These are phyloP conservation scores for Rhinella marina DNA, from an alignment of 2,797 vertebrate genomes.

Conservation along the genomic window DNA sequence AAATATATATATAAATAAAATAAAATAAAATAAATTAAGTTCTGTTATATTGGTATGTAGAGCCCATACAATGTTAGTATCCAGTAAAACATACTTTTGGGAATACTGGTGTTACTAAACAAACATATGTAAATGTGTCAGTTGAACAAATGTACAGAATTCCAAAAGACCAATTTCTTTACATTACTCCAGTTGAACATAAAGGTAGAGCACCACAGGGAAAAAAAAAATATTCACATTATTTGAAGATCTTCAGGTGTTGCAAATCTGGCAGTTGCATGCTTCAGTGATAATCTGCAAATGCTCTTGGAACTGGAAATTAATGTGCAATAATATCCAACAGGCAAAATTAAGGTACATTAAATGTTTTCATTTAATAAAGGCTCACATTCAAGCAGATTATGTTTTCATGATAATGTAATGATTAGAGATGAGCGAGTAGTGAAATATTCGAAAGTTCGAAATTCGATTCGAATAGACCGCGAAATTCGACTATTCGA, in stretches of 20 bases:
- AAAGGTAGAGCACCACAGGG: background rate
- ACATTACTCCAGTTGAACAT: background rate
- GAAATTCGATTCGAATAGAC: too few species aligned
- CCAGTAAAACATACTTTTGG: background rate
- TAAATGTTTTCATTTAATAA: conserved; percentile 19
- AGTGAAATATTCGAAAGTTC: too few species aligned
- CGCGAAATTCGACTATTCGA: too few species aligned
- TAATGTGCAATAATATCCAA: conserved; percentile 6
- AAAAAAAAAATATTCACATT: background rate
- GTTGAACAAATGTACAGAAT: background rate
- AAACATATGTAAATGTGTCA: background rate
- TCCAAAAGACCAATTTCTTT: background rate
- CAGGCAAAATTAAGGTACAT: conserved; percentile 23
- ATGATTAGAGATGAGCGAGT: too few species aligned
- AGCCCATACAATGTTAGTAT: background rate
- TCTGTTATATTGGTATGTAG: background rate
- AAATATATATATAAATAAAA: too few species aligned
- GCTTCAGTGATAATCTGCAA: conserved; percentile 19
- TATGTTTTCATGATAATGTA: background rate
- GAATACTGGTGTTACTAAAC: background rate
- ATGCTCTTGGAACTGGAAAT: conserved; percentile 30
- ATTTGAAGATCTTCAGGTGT: conserved; percentile 5
- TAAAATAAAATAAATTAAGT: background rate
- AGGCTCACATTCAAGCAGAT: conserved; percentile 6
- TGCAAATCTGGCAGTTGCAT: background rate